Conservation (phyloP, 2,888 invertebrate species). For the Drosophila mercatorum region DNA sequence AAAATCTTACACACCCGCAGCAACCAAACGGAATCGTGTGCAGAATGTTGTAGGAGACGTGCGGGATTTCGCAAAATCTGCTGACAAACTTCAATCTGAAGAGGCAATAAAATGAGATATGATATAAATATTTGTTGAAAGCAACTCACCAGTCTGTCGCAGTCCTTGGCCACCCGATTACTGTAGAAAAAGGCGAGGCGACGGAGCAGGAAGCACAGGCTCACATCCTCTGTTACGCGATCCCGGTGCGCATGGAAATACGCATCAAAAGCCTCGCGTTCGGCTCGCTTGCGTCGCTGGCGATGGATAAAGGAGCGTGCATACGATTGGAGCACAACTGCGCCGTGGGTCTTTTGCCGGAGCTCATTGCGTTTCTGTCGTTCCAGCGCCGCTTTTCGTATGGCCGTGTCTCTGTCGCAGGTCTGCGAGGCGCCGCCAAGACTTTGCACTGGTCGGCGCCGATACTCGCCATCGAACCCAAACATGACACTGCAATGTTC, state of each 20-base stretch:
- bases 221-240: constrained; percentile 84
- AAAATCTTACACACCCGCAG: constrained; percentile 83
- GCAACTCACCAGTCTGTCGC: constrained; percentile 86
- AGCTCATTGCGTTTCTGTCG: constrained; percentile 94
- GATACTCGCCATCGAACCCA: constrained; percentile 96
- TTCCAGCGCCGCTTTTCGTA: constrained; percentile 93
- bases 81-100: constrained; percentile 84
- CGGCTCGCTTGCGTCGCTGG: constrained; percentile 88
- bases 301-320: constrained; percentile 90
- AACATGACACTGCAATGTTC: constrained; percentile 85
- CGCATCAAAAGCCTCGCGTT: constrained; percentile 90
- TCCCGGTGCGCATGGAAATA: constrained; percentile 84
- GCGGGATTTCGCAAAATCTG: constrained; percentile 82
- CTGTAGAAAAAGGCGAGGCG: constrained; percentile 92
- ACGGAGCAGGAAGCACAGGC: constrained; percentile 86
- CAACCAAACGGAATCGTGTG: constrained; percentile 81
- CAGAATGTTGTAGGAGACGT: constrained; percentile 81
- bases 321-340: constrained; percentile 92
- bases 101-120: background rate
- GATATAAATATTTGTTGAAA: too few species aligned
- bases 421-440: constrained; percentile 94
- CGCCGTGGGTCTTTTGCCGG: constrained; percentile 90
- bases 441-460: constrained; percentile 94
- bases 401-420: constrained; percentile 87
- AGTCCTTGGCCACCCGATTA: constrained; percentile 87